Evolutionary conservation across 23 tunicate species (phyloP), one percentile per base, ranked within the genome.

Genomic region (Ciona savignyi): DNA sequence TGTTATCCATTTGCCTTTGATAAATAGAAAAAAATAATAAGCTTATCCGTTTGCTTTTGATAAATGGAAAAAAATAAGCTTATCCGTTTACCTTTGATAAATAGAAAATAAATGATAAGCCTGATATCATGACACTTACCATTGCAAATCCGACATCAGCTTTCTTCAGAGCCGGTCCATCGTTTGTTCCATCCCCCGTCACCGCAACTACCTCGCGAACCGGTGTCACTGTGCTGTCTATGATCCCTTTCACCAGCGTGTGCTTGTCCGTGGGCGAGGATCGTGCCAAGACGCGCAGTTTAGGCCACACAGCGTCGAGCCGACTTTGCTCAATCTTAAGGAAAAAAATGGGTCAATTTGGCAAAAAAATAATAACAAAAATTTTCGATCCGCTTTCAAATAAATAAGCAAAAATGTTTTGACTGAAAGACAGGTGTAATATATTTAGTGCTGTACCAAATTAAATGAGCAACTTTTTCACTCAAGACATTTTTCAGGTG

Each of bases 91-190:
- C n/a, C n/a, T n/a, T n/a, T n/a, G n/a, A n/a, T n/a, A n/a, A n/a
- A n/a, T n/a, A n/a, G n/a, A n/a, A n/a, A n/a, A n/a, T n/a, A n/a
- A n/a, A n/a, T n/a, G n/a, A n/a, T n/a, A n/a, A n/a, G n/a, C n/a
- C n/a, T n/a, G n/a, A n/a, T n/a, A n/a, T n/a, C n/a, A n/a, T n/a
- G n/a, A n/a, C n/a, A 79, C 97, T 74, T 1, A 85, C 97, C 99
- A 95, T 95, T 15, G 99, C 99, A 67, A 95, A 95, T 33, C 99
- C 99, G 48, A 95, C 93, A 72, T 95, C 99, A 25, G 99, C 99
- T 62, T 88, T 95, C 65, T 95, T 95, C 51, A 95, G 83, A 24
- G 99, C 99, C 3, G 99, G 99, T 19, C 99, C 99, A 60, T 95
- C 99, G 32, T 95, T 95, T 9, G 99, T 95, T 21, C 99, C 99